These are phyloP conservation scores for Altica lythri DNA, from an alignment of 2,888 invertebrate genomes.

Conservation along the genomic window DNA sequence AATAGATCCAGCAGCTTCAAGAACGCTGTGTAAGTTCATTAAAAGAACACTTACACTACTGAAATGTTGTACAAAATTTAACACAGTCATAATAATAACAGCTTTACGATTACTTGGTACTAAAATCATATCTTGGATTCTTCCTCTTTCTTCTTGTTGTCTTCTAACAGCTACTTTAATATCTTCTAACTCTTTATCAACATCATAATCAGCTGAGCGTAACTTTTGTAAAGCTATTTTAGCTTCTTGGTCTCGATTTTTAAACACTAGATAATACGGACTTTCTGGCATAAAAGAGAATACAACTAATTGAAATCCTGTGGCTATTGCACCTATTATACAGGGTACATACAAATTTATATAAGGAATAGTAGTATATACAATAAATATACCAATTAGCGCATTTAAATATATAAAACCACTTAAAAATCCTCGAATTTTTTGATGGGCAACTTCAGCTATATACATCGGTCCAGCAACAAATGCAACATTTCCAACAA, in stretches of 20 bases:
- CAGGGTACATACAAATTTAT: conserved; percentile 49
- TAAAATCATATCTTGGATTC: conserved; percentile 50
- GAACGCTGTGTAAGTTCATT: conserved; percentile 54
- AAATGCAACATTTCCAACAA: conserved; percentile 50
- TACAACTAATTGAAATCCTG: conserved; percentile 46
- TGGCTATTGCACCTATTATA: conserved; percentile 47
- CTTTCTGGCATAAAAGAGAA: conserved; percentile 55
- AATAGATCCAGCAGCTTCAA: conserved; percentile 50
- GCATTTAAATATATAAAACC: conserved; percentile 52
- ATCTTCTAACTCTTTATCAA: conserved; percentile 50
- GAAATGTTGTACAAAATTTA: conserved; percentile 54
- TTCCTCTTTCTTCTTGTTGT: conserved; percentile 50
- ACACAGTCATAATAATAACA: conserved; percentile 51
- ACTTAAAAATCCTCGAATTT: conserved; percentile 52
- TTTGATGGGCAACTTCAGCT: conserved; percentile 53
- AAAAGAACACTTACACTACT: conserved; percentile 53
- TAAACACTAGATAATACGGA: conserved; percentile 52
- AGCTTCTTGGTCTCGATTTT: conserved; percentile 48
- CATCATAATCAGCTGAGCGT: conserved; percentile 42
- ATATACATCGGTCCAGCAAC: conserved; percentile 55
- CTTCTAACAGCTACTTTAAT: conserved; percentile 49
- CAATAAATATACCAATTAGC: conserved; percentile 49
- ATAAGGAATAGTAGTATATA: conserved; percentile 50
- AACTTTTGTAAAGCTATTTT: conserved; percentile 46
- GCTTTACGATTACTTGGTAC: conserved; percentile 52